Conservation (phyloP, 2,888 invertebrate genomes). For the Athalia cordata region DNA sequence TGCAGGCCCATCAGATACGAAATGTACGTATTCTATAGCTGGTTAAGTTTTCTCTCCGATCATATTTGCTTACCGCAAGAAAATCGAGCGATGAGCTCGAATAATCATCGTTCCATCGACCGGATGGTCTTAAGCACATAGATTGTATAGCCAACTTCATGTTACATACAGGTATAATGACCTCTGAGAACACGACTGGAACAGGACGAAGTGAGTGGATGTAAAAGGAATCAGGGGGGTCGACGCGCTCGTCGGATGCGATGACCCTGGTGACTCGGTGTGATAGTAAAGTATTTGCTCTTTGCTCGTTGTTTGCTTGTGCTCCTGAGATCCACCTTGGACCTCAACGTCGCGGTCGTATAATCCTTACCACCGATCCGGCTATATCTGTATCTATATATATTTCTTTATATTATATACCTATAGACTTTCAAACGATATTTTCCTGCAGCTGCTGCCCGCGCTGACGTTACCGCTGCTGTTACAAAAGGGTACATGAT, state of each 20-base stretch:
- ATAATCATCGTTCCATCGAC: neutral
- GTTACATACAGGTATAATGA: conserved; percentile 21
- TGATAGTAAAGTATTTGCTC: conserved; percentile 35
- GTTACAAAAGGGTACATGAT: conserved; percentile 69
- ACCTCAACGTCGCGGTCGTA: neutral
- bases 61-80: too few relatives aligned
- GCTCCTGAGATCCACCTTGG: too few relatives aligned
- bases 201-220: neutral
- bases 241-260: conserved; percentile 32
- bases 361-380: conserved; percentile 21
- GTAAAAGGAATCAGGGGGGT: neutral
- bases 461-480: too few relatives aligned
- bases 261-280: conserved; percentile 41
- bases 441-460: conserved; percentile 50
- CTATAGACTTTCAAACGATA: conserved; percentile 53
- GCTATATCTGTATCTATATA: conserved; percentile 19
- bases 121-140: neutral
- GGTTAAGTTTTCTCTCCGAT: too few relatives aligned
- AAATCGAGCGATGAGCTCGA: neutral
- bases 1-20: too few relatives aligned
- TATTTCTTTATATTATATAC: neutral
- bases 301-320: conserved; percentile 5
- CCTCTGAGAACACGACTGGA: conserved; percentile 29
- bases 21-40: too few relatives aligned
- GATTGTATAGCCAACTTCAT: neutral